Base-by-base conservation (phyloP, 1,140 invertebrate genomes). In the Drosophila ananassae region DNA sequence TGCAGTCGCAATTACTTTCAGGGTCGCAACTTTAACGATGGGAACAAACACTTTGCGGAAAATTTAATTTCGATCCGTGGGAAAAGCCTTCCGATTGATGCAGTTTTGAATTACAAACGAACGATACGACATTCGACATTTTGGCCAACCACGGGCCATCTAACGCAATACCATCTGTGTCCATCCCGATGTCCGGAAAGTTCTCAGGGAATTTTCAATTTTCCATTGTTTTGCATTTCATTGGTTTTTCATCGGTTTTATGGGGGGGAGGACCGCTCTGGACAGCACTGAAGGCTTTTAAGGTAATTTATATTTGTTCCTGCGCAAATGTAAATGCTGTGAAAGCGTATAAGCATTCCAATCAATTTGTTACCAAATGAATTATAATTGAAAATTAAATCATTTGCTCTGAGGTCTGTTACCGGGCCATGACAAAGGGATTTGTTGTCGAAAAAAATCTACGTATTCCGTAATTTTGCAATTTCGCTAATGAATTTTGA, bases 1-100 rank as follows among this genome's bases (percentile, higher is more conserved):
- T 79, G 79, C 75, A 83, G 71, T 85, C 81, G 77, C 81, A 84
- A 84, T 84, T 84, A 84, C 60, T 77, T 77, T 52, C 59, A 75
- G 73, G 41, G 57, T 17, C n/a, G 21, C 13, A 66, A 66, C 63
- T 74, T 85, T 85, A 81, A 84, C 77, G 81, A 81, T 84, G 81
- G 82, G 81, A 84, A 28, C 41, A 30, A 69, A 41, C 25, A 51
- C 41, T 39, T 34, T 39, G 24, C 21, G 10, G 10, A 46, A 77
- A 77, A 85, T 69, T 59, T 60, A 66, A 77, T 80, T 85, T 75
- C 79, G 68, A 77, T 82, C 73, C 81, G 81, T 84, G 81, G 81
- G 81, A 84, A 84, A 77, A 46, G 53, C 41, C 41, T 44, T 44
- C 13, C 56, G 53, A 59, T 53, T 60, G 53, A 32, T 85, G 81